Conservation (phyloP, 2,888 invertebrate species). For the Philonicus albiceps region DNA sequence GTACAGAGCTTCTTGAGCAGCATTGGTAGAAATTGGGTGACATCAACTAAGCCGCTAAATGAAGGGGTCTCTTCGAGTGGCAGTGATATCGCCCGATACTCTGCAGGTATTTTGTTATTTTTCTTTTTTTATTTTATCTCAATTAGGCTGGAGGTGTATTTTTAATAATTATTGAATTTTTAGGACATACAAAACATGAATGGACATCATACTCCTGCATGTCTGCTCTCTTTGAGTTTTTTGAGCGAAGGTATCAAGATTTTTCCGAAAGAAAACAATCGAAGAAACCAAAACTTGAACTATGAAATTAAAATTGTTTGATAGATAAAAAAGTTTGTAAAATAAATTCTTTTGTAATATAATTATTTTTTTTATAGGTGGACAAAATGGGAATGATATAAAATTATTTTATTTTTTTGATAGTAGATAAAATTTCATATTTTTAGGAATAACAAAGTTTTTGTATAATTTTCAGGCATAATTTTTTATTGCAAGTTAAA, state of each 20-base stretch:
- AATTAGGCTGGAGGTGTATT: background rate
- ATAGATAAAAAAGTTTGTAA: background rate
- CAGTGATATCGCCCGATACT: slow-evolving; percentile 68
- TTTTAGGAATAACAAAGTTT: too few species aligned
- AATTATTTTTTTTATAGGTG: background rate
- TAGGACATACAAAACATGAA: slow-evolving; percentile 73
- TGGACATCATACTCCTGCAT: slow-evolving; percentile 74
- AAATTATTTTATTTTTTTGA: too few species aligned
- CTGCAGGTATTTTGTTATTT: slow-evolving; percentile 69
- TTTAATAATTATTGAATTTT: slow-evolving; percentile 51
- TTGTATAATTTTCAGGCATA: too few species aligned
- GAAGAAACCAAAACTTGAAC: slow-evolving; percentile 19
- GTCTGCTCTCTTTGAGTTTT: slow-evolving; percentile 71
- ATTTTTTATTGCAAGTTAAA: too few species aligned
- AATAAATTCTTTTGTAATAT: background rate
- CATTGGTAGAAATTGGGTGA: slow-evolving; percentile 71
- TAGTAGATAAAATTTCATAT: too few species aligned
- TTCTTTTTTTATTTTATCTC: too few species aligned
- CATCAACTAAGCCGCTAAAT: slow-evolving; percentile 67
- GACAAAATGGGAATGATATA: background rate
- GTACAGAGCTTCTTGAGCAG: slow-evolving; percentile 48
- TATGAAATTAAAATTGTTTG: background rate
- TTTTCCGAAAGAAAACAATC: slow-evolving; percentile 44
- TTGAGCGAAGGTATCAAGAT: slow-evolving; percentile 62
- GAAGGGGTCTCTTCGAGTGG: slow-evolving; percentile 63